Conservation (phyloP, 2,888 invertebrate genomes). For the Euclidia mi region DNA sequence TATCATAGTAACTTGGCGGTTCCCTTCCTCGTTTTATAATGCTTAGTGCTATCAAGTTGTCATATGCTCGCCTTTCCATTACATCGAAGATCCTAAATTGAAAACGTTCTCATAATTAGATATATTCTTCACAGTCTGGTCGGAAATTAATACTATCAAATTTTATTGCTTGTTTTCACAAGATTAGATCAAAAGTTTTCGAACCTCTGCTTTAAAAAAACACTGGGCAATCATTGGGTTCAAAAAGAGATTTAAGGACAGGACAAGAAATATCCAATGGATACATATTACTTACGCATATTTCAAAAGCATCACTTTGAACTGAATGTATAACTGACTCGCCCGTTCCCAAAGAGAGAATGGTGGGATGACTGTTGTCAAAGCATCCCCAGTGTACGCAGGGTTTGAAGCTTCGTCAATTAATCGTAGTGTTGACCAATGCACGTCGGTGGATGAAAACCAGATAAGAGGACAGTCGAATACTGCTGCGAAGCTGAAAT, state of each 20-base stretch:
- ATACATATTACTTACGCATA: constrained; percentile 48
- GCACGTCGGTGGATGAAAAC: constrained; percentile 68
- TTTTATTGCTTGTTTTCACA: no score
- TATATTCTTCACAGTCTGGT: no score
- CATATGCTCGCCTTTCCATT: constrained; percentile 42
- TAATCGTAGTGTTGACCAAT: constrained; percentile 58
- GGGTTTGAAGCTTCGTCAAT: constrained; percentile 68
- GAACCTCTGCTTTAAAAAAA: no score
- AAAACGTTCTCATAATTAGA: no score
- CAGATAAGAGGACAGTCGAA: constrained; percentile 74
- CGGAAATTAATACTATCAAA: no score
- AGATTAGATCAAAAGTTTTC: no score
- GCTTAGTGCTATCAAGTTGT: constrained; percentile 51
- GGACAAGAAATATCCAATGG: no score
- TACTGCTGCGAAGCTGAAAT: constrained; percentile 68
- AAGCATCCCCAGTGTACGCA: constrained; percentile 54
- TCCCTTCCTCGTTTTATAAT: constrained; percentile 50
- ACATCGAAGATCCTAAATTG: constrained; percentile 45
- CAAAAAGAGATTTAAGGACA: no score
- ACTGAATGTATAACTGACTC: constrained; percentile 48
- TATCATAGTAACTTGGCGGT: constrained; percentile 53
- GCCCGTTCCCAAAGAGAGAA: constrained; percentile 58
- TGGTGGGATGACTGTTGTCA: constrained; percentile 50
- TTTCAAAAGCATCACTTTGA: constrained; percentile 11
- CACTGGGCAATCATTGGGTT: no score